These are phyloP conservation scores for Nesidiocoris tenuis DNA, from an alignment of 2,888 invertebrate genomes.

Conservation along the genomic window DNA sequence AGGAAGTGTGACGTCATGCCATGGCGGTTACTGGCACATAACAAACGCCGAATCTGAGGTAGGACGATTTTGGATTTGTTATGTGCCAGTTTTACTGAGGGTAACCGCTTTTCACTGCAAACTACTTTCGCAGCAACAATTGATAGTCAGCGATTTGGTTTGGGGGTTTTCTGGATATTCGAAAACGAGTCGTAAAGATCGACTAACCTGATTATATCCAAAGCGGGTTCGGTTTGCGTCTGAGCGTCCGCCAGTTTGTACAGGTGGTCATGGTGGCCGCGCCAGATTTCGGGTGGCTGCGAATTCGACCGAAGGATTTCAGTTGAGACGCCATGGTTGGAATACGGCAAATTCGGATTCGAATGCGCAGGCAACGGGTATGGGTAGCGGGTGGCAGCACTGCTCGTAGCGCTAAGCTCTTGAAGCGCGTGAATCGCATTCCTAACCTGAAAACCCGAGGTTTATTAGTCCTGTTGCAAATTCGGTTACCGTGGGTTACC, in stretches of 20 bases:
- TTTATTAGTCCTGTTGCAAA: neutral
- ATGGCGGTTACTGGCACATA: too few species aligned
- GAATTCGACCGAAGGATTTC: constrained; percentile 73
- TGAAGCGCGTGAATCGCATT: constrained; percentile 81
- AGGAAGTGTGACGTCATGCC: too few species aligned
- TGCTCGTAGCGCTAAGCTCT: constrained; percentile 69
- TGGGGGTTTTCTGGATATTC: neutral
- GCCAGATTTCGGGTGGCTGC: constrained; percentile 81
- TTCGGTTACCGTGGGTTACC: neutral
- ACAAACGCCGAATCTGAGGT: too few species aligned
- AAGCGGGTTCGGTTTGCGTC: constrained; percentile 64
- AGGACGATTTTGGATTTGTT: too few species aligned
- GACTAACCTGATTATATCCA: constrained; percentile 61
- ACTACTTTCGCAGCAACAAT: too few species aligned
- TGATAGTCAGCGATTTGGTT: too few species aligned
- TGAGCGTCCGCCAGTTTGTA: constrained; percentile 40
- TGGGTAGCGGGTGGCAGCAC: constrained; percentile 58
- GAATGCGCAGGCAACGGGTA: constrained; percentile 66
- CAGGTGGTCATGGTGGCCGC: constrained; percentile 52
- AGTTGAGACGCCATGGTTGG: constrained; percentile 52
- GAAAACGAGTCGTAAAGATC: too few species aligned
- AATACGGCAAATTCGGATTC: constrained; percentile 71
- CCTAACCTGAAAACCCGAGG: constrained; percentile 55
- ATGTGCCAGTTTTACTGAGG: too few species aligned
- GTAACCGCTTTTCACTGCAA: too few species aligned